Percentiles rank a stretch among this genome's conserved stretches.
Evolutionary conservation across 2,888 invertebrate genomes (phyloP).

Genomic region (Carabus problematicus): DNA sequence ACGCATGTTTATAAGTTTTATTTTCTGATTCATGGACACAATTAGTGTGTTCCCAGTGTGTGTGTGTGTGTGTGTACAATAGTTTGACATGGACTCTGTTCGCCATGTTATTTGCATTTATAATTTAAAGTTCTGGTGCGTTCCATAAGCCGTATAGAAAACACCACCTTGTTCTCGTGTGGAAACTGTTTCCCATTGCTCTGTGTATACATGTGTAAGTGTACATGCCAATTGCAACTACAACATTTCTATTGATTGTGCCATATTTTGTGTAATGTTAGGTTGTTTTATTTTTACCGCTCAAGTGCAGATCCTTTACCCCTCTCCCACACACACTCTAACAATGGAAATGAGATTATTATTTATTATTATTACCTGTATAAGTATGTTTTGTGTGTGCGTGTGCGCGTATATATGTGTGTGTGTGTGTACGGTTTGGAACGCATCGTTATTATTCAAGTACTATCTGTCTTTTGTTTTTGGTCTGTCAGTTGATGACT

Average conservation of each 20-base stretch:
- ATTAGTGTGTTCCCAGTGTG: neutral
- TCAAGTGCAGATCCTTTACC: slow-evolving; percentile 1
- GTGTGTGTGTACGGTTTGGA: slow-evolving; percentile 8
- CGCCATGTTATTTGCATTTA: too few species aligned
- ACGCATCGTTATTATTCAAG: slow-evolving; percentile 10
- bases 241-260: slow-evolving; percentile 28
- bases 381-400: slow-evolving; percentile 4
- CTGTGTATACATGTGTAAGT: slow-evolving; percentile 24
- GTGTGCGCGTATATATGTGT: neutral
- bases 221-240: slow-evolving; percentile 15
- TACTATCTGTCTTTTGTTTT: slow-evolving; percentile 6
- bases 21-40: neutral
- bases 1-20: neutral
- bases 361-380: slow-evolving; percentile 18
- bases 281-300: slow-evolving; percentile 28
- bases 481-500: slow-evolving; percentile 21
- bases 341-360: slow-evolving; percentile 18
- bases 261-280: slow-evolving; percentile 39
- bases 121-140: too few species aligned
- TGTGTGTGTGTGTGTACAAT: neutral
- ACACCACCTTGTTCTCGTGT: neutral
- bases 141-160: neutral
- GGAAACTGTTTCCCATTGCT: too few species aligned
- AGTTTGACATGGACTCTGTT: neutral
- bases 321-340: slow-evolving; percentile 15